Conservation (phyloP, 2,888 invertebrate species). For the Stenoptilia bipunctidactyla region DNA sequence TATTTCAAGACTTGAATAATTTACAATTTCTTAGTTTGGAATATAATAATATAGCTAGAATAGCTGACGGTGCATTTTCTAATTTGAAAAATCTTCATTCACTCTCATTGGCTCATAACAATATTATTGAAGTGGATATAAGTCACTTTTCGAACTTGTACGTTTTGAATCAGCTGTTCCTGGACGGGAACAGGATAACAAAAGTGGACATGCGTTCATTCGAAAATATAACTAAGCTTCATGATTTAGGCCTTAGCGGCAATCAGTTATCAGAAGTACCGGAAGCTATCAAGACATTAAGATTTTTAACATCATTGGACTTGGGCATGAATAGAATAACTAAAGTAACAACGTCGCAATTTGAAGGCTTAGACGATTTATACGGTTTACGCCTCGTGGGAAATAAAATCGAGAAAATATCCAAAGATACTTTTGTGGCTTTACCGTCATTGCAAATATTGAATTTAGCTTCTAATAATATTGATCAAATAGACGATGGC, state of each 20-base stretch:
- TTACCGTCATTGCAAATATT: constrained; percentile 81
- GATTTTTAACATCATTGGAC: constrained; percentile 81
- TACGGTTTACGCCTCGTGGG: constrained; percentile 83
- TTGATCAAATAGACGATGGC: constrained; percentile 81
- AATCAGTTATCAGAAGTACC: constrained; percentile 80
- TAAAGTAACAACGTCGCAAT: constrained; percentile 77
- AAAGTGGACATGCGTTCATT: constrained; percentile 79
- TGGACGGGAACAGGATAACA: constrained; percentile 81
- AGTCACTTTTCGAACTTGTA: constrained; percentile 80
- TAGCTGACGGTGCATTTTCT: constrained; percentile 81
- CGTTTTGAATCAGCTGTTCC: constrained; percentile 78
- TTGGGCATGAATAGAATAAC: constrained; percentile 86
- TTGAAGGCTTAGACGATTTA: constrained; percentile 80
- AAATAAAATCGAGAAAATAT: constrained; percentile 83
- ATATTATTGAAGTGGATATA: constrained; percentile 76
- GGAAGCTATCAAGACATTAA: constrained; percentile 76
- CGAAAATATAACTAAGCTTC: constrained; percentile 81
- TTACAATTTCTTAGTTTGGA: constrained; percentile 82
- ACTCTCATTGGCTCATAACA: constrained; percentile 80
- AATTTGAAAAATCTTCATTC: constrained; percentile 84
- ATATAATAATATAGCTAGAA: constrained; percentile 76
- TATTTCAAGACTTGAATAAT: constrained; percentile 81
- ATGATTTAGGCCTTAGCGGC: constrained; percentile 81
- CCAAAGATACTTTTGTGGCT: constrained; percentile 79
- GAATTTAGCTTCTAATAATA: constrained; percentile 84